phyloP scores from a whole-genome alignment of 2,888 invertebrate species.

The Cetonia aurata region DNA sequence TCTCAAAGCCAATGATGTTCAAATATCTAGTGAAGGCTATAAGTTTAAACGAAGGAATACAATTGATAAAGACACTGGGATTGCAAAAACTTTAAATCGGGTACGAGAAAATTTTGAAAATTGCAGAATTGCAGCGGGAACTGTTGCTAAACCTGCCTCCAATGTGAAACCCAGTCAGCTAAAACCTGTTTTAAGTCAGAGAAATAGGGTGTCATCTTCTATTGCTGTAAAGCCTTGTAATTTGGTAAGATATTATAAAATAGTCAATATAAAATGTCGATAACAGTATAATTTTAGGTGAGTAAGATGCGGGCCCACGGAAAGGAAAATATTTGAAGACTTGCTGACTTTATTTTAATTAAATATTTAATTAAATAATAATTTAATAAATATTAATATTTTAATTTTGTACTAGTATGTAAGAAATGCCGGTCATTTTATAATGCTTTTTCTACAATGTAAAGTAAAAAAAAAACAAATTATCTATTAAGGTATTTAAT shows the following conservation, averaged over 20 bases:
- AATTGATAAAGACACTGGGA: slow-evolving; percentile 41
- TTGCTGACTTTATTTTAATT: no score
- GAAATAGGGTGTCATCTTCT: slow-evolving; percentile 19
- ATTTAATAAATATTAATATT: no score
- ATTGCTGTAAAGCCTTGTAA: slow-evolving; percentile 43
- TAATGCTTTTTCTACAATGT: not conserved
- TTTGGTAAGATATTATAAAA: slow-evolving; percentile 43
- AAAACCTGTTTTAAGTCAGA: slow-evolving; percentile 29
- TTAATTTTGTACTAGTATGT: not conserved
- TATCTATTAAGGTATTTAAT: not conserved
- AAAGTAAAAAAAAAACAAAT: not conserved
- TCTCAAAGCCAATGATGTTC: slow-evolving; percentile 49
- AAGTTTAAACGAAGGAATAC: slow-evolving; percentile 48
- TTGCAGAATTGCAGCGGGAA: slow-evolving; percentile 1
- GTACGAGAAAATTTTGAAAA: slow-evolving; percentile 35
- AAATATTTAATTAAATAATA: no score
- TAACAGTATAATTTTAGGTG: slow-evolving; percentile 35
- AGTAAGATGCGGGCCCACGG: slow-evolving; percentile 38
- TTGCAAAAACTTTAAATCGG: slow-evolving; percentile 27
- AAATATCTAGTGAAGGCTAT: slow-evolving; percentile 16
- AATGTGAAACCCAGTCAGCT: not conserved
- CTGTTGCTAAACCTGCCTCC: slow-evolving; percentile 1
- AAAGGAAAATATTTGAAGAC: slow-evolving; percentile 47
- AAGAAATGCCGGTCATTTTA: slow-evolving; percentile 26
- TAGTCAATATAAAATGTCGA: slow-evolving; percentile 2